Conservation (phyloP, 23 tunicate genomes). For the Trididemnum miniatum region DNA sequence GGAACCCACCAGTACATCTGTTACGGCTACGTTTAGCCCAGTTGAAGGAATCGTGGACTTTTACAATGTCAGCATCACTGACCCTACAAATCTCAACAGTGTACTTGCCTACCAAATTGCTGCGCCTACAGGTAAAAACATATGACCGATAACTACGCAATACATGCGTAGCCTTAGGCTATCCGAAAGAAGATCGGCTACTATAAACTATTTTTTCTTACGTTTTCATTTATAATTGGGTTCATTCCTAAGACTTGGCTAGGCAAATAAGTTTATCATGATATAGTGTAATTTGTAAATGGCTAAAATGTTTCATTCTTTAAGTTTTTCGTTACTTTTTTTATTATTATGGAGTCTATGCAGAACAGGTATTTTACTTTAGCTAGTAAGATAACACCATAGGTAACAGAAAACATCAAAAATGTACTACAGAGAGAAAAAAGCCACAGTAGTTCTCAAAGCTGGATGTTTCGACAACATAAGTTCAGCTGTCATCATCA, state of each 20-base stretch:
- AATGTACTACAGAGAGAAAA: too few relatives aligned
- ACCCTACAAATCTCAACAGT: not conserved
- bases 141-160: not conserved
- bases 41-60: slow-evolving; percentile 35
- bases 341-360: not conserved
- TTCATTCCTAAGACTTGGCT: not conserved
- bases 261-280: too few relatives aligned
- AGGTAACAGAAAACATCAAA: too few relatives aligned
- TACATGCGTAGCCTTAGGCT: not conserved
- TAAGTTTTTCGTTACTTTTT: too few relatives aligned
- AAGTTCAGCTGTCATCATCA: too few relatives aligned
- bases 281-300: too few relatives aligned
- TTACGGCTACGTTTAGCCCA: slow-evolving; percentile 24
- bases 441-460: too few relatives aligned
- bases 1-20: not conserved
- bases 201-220: not conserved
- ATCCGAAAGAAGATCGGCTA: not conserved
- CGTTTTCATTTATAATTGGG: not conserved
- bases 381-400: too few relatives aligned
- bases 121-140: slow-evolving; percentile 4
- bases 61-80: slow-evolving; percentile 28
- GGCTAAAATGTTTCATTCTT: too few relatives aligned
- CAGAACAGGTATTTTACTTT: not conserved
- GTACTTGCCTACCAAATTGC: not conserved
- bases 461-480: too few relatives aligned